Percentiles rank a stretch among this genome's conserved stretches.
Conservation (phyloP, 2,888 invertebrate species). For the Protodeltote pygarga region DNA sequence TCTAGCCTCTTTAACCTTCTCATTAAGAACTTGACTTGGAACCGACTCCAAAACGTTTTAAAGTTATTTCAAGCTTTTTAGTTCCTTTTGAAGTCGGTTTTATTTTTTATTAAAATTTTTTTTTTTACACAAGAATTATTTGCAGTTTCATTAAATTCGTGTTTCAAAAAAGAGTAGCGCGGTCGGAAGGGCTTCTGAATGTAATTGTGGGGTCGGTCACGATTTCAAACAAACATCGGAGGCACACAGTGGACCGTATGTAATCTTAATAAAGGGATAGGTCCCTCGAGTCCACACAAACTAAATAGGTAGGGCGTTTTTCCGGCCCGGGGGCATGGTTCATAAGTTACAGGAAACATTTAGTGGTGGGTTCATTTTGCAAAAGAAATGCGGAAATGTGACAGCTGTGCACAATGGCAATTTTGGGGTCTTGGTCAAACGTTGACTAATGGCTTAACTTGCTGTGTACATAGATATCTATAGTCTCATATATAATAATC, state of each 20-base stretch:
- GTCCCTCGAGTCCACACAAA: slow-evolving; percentile 42
- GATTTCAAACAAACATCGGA: slow-evolving; percentile 19
- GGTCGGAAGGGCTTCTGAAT: not conserved
- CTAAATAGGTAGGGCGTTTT: slow-evolving; percentile 40
- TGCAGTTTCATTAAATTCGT: not conserved
- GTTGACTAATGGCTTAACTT: too few relatives aligned
- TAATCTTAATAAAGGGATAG: slow-evolving; percentile 51
- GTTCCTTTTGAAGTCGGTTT: too few relatives aligned
- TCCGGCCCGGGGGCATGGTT: slow-evolving; percentile 19
- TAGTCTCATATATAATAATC: too few relatives aligned
- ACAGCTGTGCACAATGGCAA: slow-evolving; percentile 40
- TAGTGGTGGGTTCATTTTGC: slow-evolving; percentile 24
- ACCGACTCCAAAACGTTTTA: too few relatives aligned
- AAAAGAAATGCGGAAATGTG: slow-evolving; percentile 29
- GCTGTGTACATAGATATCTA: too few relatives aligned
- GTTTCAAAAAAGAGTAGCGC: not conserved
- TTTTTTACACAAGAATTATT: too few relatives aligned
- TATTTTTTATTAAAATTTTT: too few relatives aligned
- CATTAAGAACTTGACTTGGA: too few relatives aligned
- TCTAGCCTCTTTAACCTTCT: too few relatives aligned
- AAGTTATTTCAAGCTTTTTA: too few relatives aligned
- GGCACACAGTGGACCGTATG: slow-evolving; percentile 33
- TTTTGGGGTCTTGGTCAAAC: slow-evolving; percentile 16
- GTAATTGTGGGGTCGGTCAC: slow-evolving; percentile 30
- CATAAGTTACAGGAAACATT: slow-evolving; percentile 37